Base-by-base conservation (phyloP, 2,113 vertebrate species). In the Herpetotheres cachinnans region DNA sequence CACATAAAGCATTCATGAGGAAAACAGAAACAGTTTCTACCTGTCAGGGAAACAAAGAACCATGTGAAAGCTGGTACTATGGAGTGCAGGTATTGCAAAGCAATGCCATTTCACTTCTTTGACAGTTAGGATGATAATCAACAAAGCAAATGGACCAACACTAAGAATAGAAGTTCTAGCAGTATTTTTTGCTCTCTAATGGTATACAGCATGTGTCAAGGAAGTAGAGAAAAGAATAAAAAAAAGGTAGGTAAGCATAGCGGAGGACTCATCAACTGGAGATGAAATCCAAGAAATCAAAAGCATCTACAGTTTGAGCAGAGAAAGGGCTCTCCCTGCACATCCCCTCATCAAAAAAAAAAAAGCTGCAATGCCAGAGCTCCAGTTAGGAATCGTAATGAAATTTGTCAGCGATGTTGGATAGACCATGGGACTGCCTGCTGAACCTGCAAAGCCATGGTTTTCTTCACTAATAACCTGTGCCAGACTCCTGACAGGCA, bases 61-160 rank as follows among this genome's bases (percentile, higher is more conserved):
- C 82, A 71, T 40, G 86, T 74, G 82, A 95, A 88, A 93, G 44
- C 1, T 30, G 71, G 83, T 95, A 71, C 66, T 93, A 3, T 7
- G 49, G 65, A 94, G 78, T 0, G 1, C 38, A 89, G 36, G 85
- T 80, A 54, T 46, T 83, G 81, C 72, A 85, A 81, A 97, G 70
- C 62, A 82, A 67, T 85, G 67, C 40, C 55, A 54, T 88, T 97
- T 97, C 79, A 55, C 72, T 97, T 86, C 59, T 94, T 92, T 96
- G 96, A 89, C 89, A 95, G 91, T 71, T 63, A 90, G 86, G 44
- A 93, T 93, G 91, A 93, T 94, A 96, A 96, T 95, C 92, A 94
- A 82, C 82, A 97, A 93, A 97, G 90, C 63, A 92, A 96, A 97
- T 82, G 85, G 82, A 92, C 72, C 52, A 90, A 94, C 69, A 84